Evolutionary conservation across 2,113 vertebrate species (phyloP).

Genomic region (Myotis brandtii): DNA sequence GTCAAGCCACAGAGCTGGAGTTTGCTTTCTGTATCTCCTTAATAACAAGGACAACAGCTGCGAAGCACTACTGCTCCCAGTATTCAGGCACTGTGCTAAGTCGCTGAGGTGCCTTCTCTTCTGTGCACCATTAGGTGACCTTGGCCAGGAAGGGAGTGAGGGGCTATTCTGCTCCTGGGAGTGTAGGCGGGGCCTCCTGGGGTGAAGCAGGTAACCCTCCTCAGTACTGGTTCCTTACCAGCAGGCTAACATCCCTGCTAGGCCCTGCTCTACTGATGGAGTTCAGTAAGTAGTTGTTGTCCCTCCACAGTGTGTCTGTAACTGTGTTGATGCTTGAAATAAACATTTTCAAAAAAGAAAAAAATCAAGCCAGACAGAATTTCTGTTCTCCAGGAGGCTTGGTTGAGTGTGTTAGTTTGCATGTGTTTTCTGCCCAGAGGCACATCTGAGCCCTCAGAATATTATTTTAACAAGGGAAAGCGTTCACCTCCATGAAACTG

Average conservation of each 20-base stretch:
- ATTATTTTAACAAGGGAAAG: accelerated
- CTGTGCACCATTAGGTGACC: not conserved
- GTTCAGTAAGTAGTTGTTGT: not conserved
- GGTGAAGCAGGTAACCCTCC: not conserved
- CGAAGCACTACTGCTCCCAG: not conserved
- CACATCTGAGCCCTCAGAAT: not conserved
- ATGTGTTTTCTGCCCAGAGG: not conserved
- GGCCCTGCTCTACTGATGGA: not conserved
- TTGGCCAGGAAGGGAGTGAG: not conserved
- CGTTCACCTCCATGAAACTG: not conserved
- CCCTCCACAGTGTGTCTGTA: not conserved
- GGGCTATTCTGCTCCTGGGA: not conserved
- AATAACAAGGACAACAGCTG: not conserved
- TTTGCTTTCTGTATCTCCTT: not conserved
- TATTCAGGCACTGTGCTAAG: too few relatives aligned
- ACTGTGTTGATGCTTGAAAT: not conserved
- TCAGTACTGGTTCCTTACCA: not conserved
- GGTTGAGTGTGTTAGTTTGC: not conserved
- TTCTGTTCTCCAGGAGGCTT: not conserved
- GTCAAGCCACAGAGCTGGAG: not conserved
- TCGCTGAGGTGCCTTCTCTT: not conserved
- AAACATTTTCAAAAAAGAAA: not conserved
- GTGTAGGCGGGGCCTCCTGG: not conserved
- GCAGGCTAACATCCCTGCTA: not conserved
- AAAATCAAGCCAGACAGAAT: not conserved